Conservation (phyloP, 2,113 vertebrate species). For the Sisor rabdophorus region DNA sequence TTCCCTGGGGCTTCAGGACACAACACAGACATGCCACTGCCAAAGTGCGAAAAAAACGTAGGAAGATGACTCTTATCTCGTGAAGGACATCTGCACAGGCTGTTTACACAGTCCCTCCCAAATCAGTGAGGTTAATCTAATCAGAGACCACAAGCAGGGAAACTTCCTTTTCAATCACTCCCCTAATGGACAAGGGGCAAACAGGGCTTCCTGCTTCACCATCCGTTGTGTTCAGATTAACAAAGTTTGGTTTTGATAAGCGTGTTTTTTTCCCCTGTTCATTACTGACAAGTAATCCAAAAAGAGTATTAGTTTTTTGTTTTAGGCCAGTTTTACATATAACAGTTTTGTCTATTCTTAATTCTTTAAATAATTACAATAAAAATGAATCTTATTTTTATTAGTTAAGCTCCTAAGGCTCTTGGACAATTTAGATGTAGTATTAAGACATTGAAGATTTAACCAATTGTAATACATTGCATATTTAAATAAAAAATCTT, state of each 20-base stretch:
- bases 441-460: conserved; percentile 60
- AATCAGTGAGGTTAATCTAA: conserved; percentile 69
- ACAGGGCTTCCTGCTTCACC: conserved; percentile 70
- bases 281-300: too few species aligned
- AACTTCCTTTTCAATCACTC: conserved; percentile 73
- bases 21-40: conserved; percentile 53
- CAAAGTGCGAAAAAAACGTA: conserved; percentile 59
- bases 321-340: too few species aligned
- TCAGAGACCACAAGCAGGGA: conserved; percentile 69
- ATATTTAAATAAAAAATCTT: conserved; percentile 17
- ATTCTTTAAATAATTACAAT: neutral
- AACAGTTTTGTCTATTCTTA: neutral
- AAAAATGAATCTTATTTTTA: conserved; percentile 60
- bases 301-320: conserved; percentile 27
- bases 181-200: conserved; percentile 65
- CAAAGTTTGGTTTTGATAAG: conserved; percentile 73
- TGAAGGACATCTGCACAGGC: conserved; percentile 70
- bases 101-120: conserved; percentile 61
- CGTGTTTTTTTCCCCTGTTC: conserved; percentile 61
- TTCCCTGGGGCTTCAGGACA: conserved; percentile 59
- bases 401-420: conserved; percentile 59
- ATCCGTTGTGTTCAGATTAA: conserved; percentile 64
- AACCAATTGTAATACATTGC: conserved; percentile 51
- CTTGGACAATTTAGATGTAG: conserved; percentile 49
- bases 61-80: conserved; percentile 66